A percentile compares a stretch with the other conserved stretches of the same genome.
Evolutionary conservation across 2,113 vertebrate species (phyloP).

Genomic region (Ageneiosus marmoratus): DNA sequence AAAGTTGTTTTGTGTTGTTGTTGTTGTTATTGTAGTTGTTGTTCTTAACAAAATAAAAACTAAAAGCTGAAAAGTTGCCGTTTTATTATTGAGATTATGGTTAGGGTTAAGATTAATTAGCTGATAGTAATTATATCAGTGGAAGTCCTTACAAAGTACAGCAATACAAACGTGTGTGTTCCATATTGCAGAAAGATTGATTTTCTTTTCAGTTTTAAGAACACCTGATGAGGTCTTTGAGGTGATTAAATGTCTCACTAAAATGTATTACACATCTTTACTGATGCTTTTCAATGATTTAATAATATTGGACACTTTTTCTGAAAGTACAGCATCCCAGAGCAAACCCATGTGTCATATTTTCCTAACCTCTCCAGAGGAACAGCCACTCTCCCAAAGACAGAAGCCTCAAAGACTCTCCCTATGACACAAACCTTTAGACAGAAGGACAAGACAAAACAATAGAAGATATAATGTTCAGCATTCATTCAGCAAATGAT

Average conservation of each 20-base stretch:
- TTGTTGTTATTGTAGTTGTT: too few relatives aligned
- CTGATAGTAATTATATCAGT: too few relatives aligned
- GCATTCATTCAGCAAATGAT: conserved; percentile 21
- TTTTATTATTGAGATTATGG: too few relatives aligned
- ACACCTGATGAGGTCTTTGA: background rate
- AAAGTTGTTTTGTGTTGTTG: too few relatives aligned
- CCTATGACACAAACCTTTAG: conserved; percentile 16
- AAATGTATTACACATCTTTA: background rate
- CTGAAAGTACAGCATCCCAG: background rate
- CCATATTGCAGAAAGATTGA: background rate
- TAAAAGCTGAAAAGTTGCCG: too few relatives aligned
- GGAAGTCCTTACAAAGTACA: too few relatives aligned
- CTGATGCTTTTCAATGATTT: background rate
- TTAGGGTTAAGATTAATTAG: too few relatives aligned
- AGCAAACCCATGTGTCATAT: conserved; percentile 66
- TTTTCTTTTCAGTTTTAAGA: background rate
- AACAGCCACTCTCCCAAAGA: conserved; percentile 8
- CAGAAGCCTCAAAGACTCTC: background rate
- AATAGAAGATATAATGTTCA: conserved; percentile 34
- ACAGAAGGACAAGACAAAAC: conserved; percentile 16
- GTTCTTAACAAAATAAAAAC: too few relatives aligned
- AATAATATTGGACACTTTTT: background rate
- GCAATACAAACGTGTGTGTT: background rate
- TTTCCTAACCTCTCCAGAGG: conserved; percentile 60
- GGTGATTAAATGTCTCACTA: background rate